Base-by-base conservation (phyloP, 1,140 invertebrate genomes). In the Bicyclus anynana region DNA sequence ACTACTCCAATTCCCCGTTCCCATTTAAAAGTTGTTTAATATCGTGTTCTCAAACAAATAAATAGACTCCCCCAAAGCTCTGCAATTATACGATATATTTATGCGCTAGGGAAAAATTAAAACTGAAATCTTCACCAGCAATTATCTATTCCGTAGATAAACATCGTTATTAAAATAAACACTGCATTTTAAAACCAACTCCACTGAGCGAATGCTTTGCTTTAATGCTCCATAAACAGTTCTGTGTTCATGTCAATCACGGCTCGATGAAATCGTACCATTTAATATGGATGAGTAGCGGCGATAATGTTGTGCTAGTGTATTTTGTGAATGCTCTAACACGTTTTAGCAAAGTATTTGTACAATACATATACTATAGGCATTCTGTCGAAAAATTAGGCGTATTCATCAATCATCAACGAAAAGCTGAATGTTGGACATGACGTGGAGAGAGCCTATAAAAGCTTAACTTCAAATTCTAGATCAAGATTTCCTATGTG, bases 121-220 rank as follows among this genome's bases (percentile, higher is more conserved):
- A 44, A 18, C 18, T 44, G 12, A 20, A 44, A 44, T 44, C 40
- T 20, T 20, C 40, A 16, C 40, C 4, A 1, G 16, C 16, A 18
- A 44, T 44, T 20, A 44, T 44, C 40, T 44, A 44, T 44, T 44
- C 10, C 40, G 16, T 20, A 44, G 40, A 18, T 44, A 44, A 44
- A 44, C 40, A 44, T 44, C 40, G 40, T 44, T 44, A 44, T 44
- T 44, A 44, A 44, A 44, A 44, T 44, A 44, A 44, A 44, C 40
- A 44, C 40, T 44, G 40, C 40, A 44, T 18, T 44, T 44, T 44
- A 44, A 44, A 44, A 20, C 40, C 40, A 44, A 44, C 40, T 44
- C 37, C 40, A 44, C 40, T 44, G 40, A 20, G 16, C 40, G 16
- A 44, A 44, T 44, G 40, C 16, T 44, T 44, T 44, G 40, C 40